A percentile compares a stretch with the other conserved stretches of the same genome.
phyloP scores from a whole-genome alignment of 2,888 invertebrate species.

The Leptinotarsa juncta region DNA sequence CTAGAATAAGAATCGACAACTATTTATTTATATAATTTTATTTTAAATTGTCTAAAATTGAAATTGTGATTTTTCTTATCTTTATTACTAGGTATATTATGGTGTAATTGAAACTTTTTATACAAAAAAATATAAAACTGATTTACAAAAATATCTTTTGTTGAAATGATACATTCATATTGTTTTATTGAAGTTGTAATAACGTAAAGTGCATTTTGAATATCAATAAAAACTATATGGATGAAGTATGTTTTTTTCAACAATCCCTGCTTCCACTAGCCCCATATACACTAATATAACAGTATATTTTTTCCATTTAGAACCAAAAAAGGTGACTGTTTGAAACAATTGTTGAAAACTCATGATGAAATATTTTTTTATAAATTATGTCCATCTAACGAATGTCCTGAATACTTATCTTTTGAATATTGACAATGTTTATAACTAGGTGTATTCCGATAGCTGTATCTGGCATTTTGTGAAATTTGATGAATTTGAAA shows the following conservation, averaged over 20 bases:
- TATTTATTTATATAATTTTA: background rate
- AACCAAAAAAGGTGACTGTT: too few relatives aligned
- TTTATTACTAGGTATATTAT: background rate
- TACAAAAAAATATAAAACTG: background rate
- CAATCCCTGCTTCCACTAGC: background rate
- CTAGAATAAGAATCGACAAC: background rate
- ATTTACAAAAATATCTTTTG: background rate
- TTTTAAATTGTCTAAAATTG: background rate
- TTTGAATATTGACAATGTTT: too few relatives aligned
- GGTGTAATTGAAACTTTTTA: slow-evolving; percentile 3
- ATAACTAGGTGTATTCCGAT: background rate
- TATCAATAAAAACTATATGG: background rate
- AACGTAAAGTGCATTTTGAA: background rate
- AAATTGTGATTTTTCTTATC: slow-evolving; percentile 9
- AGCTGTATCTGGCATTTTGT: background rate
- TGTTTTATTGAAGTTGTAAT: slow-evolving; percentile 1
- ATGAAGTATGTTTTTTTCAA: background rate
- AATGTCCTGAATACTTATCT: too few relatives aligned
- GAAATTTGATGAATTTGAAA: too few relatives aligned
- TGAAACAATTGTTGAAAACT: too few relatives aligned
- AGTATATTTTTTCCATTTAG: too few relatives aligned
- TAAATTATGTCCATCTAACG: too few relatives aligned
- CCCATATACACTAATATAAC: too few relatives aligned
- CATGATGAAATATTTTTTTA: too few relatives aligned
- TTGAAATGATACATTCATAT: background rate